These are phyloP conservation scores for Arge pagana DNA, from an alignment of 2,888 invertebrate species.

Conservation along the genomic window DNA sequence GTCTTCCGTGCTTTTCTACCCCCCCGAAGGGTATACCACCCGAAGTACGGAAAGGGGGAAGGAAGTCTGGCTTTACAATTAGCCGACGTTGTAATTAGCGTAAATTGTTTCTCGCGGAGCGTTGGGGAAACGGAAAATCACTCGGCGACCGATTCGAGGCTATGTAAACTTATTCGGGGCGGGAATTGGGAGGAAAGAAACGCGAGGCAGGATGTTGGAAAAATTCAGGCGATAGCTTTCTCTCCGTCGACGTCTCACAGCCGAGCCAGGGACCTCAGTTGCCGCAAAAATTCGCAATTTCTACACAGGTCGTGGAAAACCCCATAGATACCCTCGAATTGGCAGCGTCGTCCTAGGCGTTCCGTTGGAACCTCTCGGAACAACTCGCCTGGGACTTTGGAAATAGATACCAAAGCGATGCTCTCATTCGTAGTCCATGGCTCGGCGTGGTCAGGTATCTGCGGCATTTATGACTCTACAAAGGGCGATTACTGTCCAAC, in stretches of 20 bases:
- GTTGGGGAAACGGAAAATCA: neutral
- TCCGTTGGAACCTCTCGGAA: constrained; percentile 1
- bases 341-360: neutral
- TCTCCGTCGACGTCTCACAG: no score
- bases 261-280: no score
- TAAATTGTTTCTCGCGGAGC: constrained; percentile 50
- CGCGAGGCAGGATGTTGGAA: no score
- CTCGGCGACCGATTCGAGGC: neutral
- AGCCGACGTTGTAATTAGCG: constrained; percentile 55
- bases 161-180: neutral
- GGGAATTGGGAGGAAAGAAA: no score
- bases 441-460: constrained; percentile 41
- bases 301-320: neutral
- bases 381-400: constrained; percentile 31
- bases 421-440: constrained; percentile 41
- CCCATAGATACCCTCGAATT: neutral
- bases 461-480: constrained; percentile 49
- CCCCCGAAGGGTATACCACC: neutral
- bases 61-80: constrained; percentile 49
- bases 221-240: no score
- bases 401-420: constrained; percentile 36
- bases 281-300: no score
- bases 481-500: constrained; percentile 48
- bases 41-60: constrained; percentile 21
- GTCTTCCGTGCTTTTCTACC: neutral